A percentile compares a stretch with the other conserved stretches of the same genome.
These are phyloP conservation scores for Toxotes lorentzi DNA, from an alignment of 2,797 vertebrate genomes.

Conservation along the genomic window DNA sequence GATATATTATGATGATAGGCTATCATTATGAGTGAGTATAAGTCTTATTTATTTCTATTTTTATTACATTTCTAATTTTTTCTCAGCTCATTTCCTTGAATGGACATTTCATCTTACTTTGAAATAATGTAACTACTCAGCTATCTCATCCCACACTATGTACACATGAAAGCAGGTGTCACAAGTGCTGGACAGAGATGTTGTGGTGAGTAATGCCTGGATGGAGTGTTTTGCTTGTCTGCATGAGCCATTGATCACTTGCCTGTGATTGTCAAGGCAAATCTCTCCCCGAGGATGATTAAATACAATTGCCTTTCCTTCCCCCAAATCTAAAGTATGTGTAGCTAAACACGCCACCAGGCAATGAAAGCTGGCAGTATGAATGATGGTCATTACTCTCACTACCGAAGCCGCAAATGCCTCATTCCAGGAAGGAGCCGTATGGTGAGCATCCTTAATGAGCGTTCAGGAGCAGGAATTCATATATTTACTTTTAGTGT, in stretches of 20 bases:
- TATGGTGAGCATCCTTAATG: slow-evolving; percentile 73
- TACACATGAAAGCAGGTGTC: slow-evolving; percentile 38
- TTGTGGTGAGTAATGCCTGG: slow-evolving; percentile 20
- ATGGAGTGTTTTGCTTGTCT: slow-evolving; percentile 43
- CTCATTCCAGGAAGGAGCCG: slow-evolving; percentile 69
- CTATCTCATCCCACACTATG: slow-evolving; percentile 40
- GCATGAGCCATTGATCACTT: slow-evolving; percentile 62
- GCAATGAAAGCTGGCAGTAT: slow-evolving; percentile 69
- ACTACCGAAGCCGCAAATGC: slow-evolving; percentile 62
- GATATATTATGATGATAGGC: slow-evolving; percentile 43
- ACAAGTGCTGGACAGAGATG: slow-evolving; percentile 40
- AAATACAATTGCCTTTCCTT: slow-evolving; percentile 68
- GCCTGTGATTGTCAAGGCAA: slow-evolving; percentile 61
- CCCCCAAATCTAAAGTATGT: slow-evolving; percentile 64
- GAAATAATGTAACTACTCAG: not conserved
- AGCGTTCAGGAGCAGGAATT: slow-evolving; percentile 67
- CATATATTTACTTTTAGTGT: slow-evolving; percentile 71
- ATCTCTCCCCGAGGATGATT: slow-evolving; percentile 69
- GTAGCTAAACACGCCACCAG: slow-evolving; percentile 64
- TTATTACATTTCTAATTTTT: slow-evolving; percentile 19
- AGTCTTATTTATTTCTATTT: slow-evolving; percentile 19
- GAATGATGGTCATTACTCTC: slow-evolving; percentile 76
- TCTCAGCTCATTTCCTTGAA: slow-evolving; percentile 12
- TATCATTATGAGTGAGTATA: slow-evolving; percentile 11
- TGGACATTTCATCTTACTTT: not conserved